Evolutionary conservation across 2,797 vertebrate genomes (phyloP), one percentile per base, ranked within the genome.

Genomic region (Setipinna tenuifilis): DNA sequence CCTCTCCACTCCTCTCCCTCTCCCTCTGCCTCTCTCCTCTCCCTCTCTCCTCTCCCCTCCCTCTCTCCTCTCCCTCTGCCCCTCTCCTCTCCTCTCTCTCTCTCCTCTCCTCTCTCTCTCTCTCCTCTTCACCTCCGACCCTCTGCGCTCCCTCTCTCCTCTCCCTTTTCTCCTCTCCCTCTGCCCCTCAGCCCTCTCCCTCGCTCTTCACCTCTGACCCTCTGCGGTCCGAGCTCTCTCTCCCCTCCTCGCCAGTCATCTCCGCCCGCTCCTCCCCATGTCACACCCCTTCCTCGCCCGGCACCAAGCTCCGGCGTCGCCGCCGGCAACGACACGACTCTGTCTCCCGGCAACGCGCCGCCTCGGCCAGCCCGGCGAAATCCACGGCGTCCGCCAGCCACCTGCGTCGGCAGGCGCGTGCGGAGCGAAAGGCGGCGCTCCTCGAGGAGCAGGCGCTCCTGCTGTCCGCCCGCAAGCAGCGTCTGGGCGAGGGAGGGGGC

Each of bases 241-340:
- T 96, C 88, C 96, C 95, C 86, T 94, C 94, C 88, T 94, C 96
- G 83, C 95, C 95, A 0, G 89, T 96, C 87, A 94, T 95, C 82
- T 96, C 71, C 19, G 17, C 71, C 5, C 71, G 71, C 71, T 41
- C 71, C 71, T 78, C 71, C 71, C 71, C 71, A 0, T 78, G 16
- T 17, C 58, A 19, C 58, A 19, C 58, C 35, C 35, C 71, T 21
- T 78, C 35, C 9, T 78, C 71, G 2, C 31, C 71, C 6, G 71
- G 96, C 83, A 93, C 94, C 57, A 96, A 96, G 92, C 95, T 99
- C 58, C 96, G 97, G 65, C 94, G 97, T 92, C 95, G 98, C 94
- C 96, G 96, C 91, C 96, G 96, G 95, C 95, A 98, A 94, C 96
- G 96, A 94, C 97, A 97, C 50, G 10, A 48, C 46, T 4, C 46